These are phyloP conservation scores for Melinopterus prodromus DNA, from an alignment of 2,888 invertebrate species.

Conservation along the genomic window DNA sequence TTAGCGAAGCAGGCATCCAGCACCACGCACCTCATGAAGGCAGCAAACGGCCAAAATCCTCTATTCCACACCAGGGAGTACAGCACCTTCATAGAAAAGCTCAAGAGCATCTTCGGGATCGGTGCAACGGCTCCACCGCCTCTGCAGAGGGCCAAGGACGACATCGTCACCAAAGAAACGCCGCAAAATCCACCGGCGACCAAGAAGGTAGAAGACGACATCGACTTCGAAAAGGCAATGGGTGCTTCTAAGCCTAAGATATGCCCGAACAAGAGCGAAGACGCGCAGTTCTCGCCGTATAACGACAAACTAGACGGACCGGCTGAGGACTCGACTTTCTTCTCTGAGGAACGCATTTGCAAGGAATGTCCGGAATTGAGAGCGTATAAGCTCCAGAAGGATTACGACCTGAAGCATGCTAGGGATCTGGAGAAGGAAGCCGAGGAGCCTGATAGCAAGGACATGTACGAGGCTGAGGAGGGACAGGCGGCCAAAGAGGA, in stretches of 20 bases:
- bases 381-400: slow-evolving; percentile 18
- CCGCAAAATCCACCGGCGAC: background rate
- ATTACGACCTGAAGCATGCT: slow-evolving; percentile 23
- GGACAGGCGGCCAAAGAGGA: background rate
- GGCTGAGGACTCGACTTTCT: background rate
- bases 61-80: background rate
- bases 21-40: background rate
- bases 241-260: background rate
- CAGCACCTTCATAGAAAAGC: slow-evolving; percentile 6
- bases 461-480: background rate
- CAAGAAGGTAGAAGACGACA: background rate
- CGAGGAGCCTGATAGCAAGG: background rate
- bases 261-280: background rate
- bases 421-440: background rate
- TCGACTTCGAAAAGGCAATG: background rate
- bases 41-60: background rate
- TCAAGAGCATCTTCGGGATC: background rate
- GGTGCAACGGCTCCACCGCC: background rate
- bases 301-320: background rate
- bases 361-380: slow-evolving; percentile 33
- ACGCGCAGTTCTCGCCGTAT: background rate
- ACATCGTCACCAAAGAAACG: background rate
- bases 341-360: slow-evolving; percentile 31
- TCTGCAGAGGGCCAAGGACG: background rate
- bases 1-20: background rate